phyloP scores from a whole-genome alignment of 23 tunicate species.

The Trididemnum nubilum region DNA sequence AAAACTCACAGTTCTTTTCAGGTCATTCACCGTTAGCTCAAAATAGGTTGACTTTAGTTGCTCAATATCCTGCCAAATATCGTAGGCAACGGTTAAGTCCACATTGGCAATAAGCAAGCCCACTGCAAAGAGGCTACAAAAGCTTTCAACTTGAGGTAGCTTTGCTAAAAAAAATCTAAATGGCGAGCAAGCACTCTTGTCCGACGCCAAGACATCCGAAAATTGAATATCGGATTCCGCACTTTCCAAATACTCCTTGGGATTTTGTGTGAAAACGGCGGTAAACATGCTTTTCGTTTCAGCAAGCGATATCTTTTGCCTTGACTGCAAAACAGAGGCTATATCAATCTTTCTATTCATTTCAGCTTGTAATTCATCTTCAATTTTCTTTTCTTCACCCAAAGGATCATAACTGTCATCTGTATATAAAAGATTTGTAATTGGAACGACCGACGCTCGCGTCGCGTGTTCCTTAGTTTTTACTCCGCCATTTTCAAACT shows the following conservation, averaged over 20 bases:
- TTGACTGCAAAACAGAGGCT: no score
- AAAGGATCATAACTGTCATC: no score
- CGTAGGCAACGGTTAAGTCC: constrained; percentile 17
- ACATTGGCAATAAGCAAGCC: background rate
- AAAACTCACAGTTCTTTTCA: constrained; percentile 12
- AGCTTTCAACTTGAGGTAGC: background rate
- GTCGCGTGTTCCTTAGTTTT: no score
- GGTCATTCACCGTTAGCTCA: background rate
- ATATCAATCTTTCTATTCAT: no score
- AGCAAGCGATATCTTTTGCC: no score
- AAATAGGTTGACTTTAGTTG: constrained; percentile 35
- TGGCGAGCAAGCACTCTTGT: constrained; percentile 60
- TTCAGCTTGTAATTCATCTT: no score
- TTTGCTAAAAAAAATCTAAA: constrained; percentile 56
- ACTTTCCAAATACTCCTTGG: constrained; percentile 29
- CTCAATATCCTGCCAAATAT: constrained; percentile 79
- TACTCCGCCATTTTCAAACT: no score
- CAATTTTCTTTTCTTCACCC: no score
- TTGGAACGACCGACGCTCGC: no score
- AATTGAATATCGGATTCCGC: constrained; percentile 41
- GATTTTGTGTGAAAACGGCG: background rate
- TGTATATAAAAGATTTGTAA: no score
- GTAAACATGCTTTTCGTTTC: no score
- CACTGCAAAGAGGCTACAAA: background rate
- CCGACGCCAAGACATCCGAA: constrained; percentile 62